Base-by-base conservation (phyloP, 2,113 vertebrate genomes). In the Halcyon senegalensis region DNA sequence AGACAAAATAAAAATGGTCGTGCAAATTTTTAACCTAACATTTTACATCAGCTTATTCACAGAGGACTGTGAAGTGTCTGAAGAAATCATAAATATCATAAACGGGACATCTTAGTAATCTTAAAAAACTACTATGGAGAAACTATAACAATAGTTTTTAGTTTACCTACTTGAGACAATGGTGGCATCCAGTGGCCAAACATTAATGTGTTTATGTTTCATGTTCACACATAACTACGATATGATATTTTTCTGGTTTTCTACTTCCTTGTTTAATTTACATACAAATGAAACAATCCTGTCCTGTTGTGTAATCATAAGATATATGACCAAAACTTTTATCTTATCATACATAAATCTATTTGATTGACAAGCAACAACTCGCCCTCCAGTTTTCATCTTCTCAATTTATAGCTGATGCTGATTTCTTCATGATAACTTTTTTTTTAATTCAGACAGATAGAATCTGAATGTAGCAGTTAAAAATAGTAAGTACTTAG, bases 141-240 rank as follows among this genome's bases (percentile, higher is more conserved):
- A 91, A 37, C n/a, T 16, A 60, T 31, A 70, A 86, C 11, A 53
- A 46, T 2, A 10, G 21, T 94, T 46, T 79, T 80, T 43, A 27
- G 11, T 91, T 89, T 87, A 87, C 68, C 92, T 84, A 66, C 75
- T 84, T 82, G 69, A 93, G 53, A 96, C 95, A 96, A 96, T 89
- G 96, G 92, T 95, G 96, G 84, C 96, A 96, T 95, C 95, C 92
- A 94, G 96, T 97, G 96, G 95, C 74, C 81, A 96, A 87, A 90
- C 2, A 59, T 30, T 93, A 86, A 59, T 1, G 37, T 31, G 14
- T 74, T 86, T 90, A 78, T 31, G 20, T 86, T 94, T 81, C 3
- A 1, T 33, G 15, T n/a, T 72, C 30, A 69, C 31, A 14, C 3
- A 8, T 56, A 37, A 67, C 51, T 77, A 70, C 19, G 37, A 31